phyloP scores from a whole-genome alignment of 2,113 vertebrate species.

The Lathamus discolor region DNA sequence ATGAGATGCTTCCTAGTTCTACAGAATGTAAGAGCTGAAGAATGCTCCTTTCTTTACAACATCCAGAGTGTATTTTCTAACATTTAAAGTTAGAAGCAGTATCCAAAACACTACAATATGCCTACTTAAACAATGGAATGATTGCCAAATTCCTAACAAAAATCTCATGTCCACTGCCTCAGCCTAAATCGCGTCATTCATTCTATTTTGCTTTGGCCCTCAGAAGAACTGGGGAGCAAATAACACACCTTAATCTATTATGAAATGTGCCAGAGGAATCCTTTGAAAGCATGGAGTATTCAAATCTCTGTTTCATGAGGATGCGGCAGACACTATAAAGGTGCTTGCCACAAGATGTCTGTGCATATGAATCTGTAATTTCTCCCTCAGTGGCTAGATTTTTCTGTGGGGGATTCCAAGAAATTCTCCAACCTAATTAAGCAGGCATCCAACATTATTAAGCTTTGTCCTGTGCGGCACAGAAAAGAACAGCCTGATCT shows the following conservation, averaged over 20 bases:
- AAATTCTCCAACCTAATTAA: slow-evolving; percentile 49
- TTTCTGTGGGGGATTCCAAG: not conserved
- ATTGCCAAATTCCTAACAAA: not conserved
- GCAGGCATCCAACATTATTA: slow-evolving; percentile 18
- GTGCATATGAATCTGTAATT: not conserved
- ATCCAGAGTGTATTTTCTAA: not conserved
- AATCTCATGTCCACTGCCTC: not conserved
- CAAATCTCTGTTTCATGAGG: not conserved
- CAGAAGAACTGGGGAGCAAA: not conserved
- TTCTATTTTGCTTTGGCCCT: not conserved
- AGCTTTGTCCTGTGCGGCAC: not conserved
- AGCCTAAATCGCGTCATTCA: not conserved
- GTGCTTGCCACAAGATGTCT: not conserved
- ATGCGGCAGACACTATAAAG: not conserved
- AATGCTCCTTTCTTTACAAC: not conserved
- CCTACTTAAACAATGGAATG: not conserved
- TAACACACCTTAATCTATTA: not conserved
- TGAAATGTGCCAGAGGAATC: not conserved
- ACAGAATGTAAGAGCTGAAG: not conserved
- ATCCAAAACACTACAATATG: not conserved
- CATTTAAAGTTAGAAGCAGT: not conserved
- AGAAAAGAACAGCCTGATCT: not conserved
- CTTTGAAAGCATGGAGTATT: not conserved
- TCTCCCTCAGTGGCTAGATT: not conserved
- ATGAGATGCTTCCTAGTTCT: not conserved